Percentiles rank a stretch among this genome's conserved stretches.
Conservation (phyloP, 1,140 invertebrate species). For the Meteorus sp. region DNA sequence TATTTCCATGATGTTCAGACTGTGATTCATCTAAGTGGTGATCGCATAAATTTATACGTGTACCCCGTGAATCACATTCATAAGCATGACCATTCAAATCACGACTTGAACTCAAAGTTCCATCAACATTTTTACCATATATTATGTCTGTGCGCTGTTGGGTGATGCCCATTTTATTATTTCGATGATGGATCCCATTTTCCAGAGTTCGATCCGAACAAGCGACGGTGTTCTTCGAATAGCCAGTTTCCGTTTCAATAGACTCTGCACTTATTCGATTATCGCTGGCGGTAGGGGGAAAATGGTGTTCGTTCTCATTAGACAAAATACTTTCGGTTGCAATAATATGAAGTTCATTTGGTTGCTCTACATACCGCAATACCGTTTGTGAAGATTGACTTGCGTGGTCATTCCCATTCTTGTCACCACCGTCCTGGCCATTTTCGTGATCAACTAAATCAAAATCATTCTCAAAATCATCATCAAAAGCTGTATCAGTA, state of each 20-base stretch:
- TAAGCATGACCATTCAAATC: too few relatives aligned
- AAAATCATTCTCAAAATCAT: conserved; percentile 61
- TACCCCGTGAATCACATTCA: too few relatives aligned
- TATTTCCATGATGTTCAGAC: neutral
- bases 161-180: conserved; percentile 17
- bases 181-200: conserved; percentile 26
- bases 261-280: conserved; percentile 22
- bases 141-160: too few relatives aligned
- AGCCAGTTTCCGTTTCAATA: conserved; percentile 30
- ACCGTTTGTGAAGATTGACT: too few relatives aligned
- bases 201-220: conserved; percentile 19
- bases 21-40: neutral
- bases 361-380: too few relatives aligned
- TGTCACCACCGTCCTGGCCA: conserved; percentile 33
- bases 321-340: conserved; percentile 10
- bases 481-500: conserved; percentile 60
- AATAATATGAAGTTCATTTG: conserved; percentile 23
- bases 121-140: neutral
- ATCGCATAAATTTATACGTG: too few relatives aligned
- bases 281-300: neutral
- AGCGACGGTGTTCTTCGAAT: conserved; percentile 25
- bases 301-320: conserved; percentile 4
- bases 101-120: too few relatives aligned
- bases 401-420: conserved; percentile 22
- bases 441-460: conserved; percentile 47